These are phyloP conservation scores for Melanchra persicariae DNA, from an alignment of 2,888 invertebrate genomes.

Conservation along the genomic window DNA sequence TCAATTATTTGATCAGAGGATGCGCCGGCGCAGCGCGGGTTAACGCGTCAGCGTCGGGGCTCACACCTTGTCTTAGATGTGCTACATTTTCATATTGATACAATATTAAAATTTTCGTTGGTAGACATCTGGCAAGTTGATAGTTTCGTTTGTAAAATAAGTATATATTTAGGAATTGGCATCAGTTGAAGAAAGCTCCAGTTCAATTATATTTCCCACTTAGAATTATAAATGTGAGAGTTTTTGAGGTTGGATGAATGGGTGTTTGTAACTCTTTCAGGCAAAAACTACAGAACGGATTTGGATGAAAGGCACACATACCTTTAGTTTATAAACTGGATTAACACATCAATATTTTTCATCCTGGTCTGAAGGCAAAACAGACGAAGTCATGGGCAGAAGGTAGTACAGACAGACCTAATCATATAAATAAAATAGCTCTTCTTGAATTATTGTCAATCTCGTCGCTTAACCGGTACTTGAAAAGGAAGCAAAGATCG, in stretches of 20 bases:
- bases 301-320: too few species aligned
- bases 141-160: not conserved
- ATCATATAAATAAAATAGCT: not conserved
- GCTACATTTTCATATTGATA: constrained; percentile 24
- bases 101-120: constrained; percentile 9
- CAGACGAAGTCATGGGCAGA: too few species aligned
- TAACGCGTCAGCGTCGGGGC: constrained; percentile 54
- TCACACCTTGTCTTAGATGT: constrained; percentile 57
- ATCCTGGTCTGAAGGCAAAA: too few species aligned
- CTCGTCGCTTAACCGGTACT: too few species aligned
- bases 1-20: constrained; percentile 86
- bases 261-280: not conserved
- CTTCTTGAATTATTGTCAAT: not conserved
- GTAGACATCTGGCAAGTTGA: not conserved
- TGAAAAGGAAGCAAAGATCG: not conserved
- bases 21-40: constrained; percentile 74
- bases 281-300: too few species aligned
- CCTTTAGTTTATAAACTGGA: too few species aligned
- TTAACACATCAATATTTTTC: too few species aligned
- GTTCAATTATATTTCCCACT: not conserved
- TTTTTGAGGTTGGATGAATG: too few species aligned
- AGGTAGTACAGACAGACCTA: too few species aligned
- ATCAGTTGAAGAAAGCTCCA: not conserved
- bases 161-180: not conserved
- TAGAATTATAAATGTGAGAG: too few species aligned